Percentiles rank a stretch among this genome's conserved stretches.
Conservation (phyloP, 1,140 invertebrate species). For the Laupala kohalensis region DNA sequence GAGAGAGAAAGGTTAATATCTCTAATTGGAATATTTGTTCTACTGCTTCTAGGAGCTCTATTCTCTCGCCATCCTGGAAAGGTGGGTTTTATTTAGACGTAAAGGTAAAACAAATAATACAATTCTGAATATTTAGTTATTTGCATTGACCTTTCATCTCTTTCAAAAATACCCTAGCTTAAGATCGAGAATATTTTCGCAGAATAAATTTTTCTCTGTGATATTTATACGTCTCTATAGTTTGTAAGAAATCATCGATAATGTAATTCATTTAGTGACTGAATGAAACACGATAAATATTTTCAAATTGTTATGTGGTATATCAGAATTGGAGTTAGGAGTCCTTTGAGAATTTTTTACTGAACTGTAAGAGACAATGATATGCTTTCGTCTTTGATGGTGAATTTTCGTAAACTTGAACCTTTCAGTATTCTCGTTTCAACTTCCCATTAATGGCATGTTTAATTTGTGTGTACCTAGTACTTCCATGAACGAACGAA, state of each 20-base stretch:
- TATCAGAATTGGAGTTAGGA: too few relatives aligned
- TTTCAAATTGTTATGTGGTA: too few relatives aligned
- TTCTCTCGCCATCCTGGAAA: conserved; percentile 46
- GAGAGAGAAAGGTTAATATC: conserved; percentile 49
- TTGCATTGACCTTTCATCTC: background rate
- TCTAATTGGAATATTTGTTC: conserved; percentile 41
- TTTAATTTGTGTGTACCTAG: too few relatives aligned
- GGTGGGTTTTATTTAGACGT: conserved; percentile 21
- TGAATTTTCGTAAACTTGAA: too few relatives aligned
- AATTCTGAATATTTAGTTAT: background rate
- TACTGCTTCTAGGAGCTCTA: conserved; percentile 31
- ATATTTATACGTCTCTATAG: background rate
- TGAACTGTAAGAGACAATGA: too few relatives aligned
- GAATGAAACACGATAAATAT: too few relatives aligned
- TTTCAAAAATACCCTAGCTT: background rate
- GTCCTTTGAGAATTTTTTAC: too few relatives aligned
- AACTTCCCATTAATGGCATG: too few relatives aligned
- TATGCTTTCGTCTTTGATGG: too few relatives aligned
- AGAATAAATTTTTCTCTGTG: background rate
- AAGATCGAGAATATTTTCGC: background rate
- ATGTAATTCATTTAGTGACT: background rate
- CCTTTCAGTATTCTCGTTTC: too few relatives aligned
- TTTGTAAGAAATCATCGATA: background rate
- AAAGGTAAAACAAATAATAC: background rate
- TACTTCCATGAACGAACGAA: too few relatives aligned